Evolutionary conservation across 2,113 vertebrate genomes (phyloP), one percentile per base, ranked within the genome.

Genomic region (Narcine bancroftii): DNA sequence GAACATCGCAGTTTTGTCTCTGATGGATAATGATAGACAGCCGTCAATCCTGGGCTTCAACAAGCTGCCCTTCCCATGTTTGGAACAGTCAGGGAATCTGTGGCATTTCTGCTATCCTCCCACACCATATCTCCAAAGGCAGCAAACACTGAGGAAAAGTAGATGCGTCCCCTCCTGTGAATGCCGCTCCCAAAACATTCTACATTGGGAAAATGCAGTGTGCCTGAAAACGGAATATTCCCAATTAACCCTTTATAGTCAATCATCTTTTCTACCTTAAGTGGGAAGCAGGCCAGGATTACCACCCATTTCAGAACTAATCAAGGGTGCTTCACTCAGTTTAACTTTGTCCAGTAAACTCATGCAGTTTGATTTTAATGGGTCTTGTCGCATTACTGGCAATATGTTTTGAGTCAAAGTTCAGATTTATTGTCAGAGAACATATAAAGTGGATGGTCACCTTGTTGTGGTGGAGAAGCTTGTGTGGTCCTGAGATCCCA

Each of bases 61-160:
- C 97, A 98, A 96, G 96, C 96, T 96, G 93, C 95, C 96, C 96
- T 97, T 97, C 95, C 96, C 96, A 96, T 96, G 95, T 96, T 96
- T 96, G 92, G 95, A 96, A 95, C 95, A 98, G 96, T 98, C 96
- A 97, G 96, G 95, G 96, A 98, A 98, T 98, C 97, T 95, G 95
- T 96, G 93, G 94, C 97, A 97, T 98, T 97, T 97, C 96, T 97
- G 96, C 96, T 95, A 96, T 96, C 94, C 95, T 93, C 93, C 95
- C 96, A 95, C 96, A 93, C 93, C 95, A 94, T 96, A 96, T 96
- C 96, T 96, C 94, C 94, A 95, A 93, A 93, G 92, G 94, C 94
- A 94, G 93, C 93, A 95, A 89, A 94, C 29, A 56, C 33, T 1
- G 29, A 56, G 47, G 6, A n/a, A n/a, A n/a, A n/a, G n/a, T n/a